These are phyloP conservation scores for Maniola jurtina DNA, from an alignment of 1,140 invertebrate genomes.

Conservation along the genomic window DNA sequence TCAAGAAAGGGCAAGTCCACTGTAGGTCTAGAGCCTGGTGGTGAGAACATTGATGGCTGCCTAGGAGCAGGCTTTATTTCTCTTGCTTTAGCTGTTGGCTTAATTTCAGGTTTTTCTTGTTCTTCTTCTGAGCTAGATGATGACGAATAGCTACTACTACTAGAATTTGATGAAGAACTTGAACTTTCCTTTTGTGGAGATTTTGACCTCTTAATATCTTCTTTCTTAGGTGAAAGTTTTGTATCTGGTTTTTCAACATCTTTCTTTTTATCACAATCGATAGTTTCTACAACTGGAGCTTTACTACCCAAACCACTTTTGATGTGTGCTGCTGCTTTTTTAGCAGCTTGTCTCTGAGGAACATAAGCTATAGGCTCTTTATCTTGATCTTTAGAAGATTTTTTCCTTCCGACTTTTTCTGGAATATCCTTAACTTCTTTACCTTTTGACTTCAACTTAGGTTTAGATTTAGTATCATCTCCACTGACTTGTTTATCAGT, in stretches of 20 bases:
- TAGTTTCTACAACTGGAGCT: slow-evolving; percentile 73
- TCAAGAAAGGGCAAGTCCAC: slow-evolving; percentile 82
- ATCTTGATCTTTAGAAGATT: slow-evolving; percentile 73
- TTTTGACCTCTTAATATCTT: slow-evolving; percentile 62
- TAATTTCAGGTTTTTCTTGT: slow-evolving; percentile 61
- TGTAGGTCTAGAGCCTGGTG: slow-evolving; percentile 69
- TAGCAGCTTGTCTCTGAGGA: slow-evolving; percentile 93
- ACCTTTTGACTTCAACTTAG: slow-evolving; percentile 64
- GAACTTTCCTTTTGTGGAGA: slow-evolving; percentile 64
- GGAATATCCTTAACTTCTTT: slow-evolving; percentile 62
- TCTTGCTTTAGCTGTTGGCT: slow-evolving; percentile 64
- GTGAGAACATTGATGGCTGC: slow-evolving; percentile 71
- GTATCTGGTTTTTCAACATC: slow-evolving; percentile 58
- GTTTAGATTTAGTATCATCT: slow-evolving; percentile 68
- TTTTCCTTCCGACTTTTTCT: slow-evolving; percentile 79
- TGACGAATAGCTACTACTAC: slow-evolving; percentile 73
- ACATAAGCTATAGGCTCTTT: slow-evolving; percentile 90
- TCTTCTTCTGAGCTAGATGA: slow-evolving; percentile 78
- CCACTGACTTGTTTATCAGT: slow-evolving; percentile 60
- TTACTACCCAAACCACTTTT: slow-evolving; percentile 87
- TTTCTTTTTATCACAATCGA: slow-evolving; percentile 74
- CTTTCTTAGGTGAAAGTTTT: slow-evolving; percentile 67
- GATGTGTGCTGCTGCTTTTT: slow-evolving; percentile 93
- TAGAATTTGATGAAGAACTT: slow-evolving; percentile 71
- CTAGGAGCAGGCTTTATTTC: slow-evolving; percentile 62